Base-by-base conservation (phyloP, 1,140 invertebrate species). In the Olivierus martensii region DNA sequence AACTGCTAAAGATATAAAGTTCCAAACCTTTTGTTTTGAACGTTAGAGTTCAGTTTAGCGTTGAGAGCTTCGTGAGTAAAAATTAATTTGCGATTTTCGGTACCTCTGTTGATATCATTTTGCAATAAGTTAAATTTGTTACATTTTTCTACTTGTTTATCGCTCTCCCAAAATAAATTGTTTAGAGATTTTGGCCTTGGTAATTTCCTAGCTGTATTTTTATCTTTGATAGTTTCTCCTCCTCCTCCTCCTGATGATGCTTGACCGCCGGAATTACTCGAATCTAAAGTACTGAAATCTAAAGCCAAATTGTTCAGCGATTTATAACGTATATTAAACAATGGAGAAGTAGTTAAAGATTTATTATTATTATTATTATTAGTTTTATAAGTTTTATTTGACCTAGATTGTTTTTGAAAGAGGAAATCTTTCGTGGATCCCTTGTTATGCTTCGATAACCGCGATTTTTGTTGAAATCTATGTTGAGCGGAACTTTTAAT, bases 261-360 rank as follows among this genome's bases (percentile, higher is more conserved):
- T 36, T 83, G 75, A 10, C 85, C 84, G 28, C 86, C 85, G n/a
- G 84, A 87, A 67, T 87, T 83, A 67, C 84, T 87, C 15, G 86
- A 89, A 63, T 88, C 84, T 48, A 89, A 72, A 12, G 85, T 89
- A 1, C 85, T 44, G 62, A 84, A 81, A 77, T 49, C 42, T 11
- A 79, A 80, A 28, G 50, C 42, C 61, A 86, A 73, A 66, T 86
- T 85, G 11, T 79, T 84, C 21, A 87, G 69, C 55, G 82, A 85
- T 65, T 87, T 87, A 66, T 87, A 87, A 0, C 84, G 75, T 56
- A 86, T 84, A 64, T 84, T 83, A 68, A 86, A 85, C 12, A 86
- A 71, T 2, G 83, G 82, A 5, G 83, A 84, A 38, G 82, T 82
- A 38, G 77, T 77, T 7, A 61, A 44, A n/a, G 59, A 56, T 50